Base-by-base conservation (phyloP, 2,113 vertebrate species). In the Esox niger region DNA sequence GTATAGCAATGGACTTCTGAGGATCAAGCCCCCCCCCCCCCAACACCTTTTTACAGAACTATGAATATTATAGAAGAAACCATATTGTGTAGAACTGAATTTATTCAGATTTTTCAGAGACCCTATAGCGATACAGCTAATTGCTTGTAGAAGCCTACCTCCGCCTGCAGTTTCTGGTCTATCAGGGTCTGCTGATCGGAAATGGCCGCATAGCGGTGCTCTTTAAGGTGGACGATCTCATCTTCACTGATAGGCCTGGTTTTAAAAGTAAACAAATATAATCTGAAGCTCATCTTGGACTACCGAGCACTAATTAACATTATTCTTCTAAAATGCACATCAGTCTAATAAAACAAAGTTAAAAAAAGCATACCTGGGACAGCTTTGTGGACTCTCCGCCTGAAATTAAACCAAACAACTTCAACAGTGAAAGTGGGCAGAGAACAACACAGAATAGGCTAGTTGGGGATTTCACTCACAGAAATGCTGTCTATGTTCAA, bases 231-330 rank as follows among this genome's bases (percentile, higher is more conserved):
- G 60, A 79, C 77, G 61, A 99, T 92, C 91, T 99, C 97, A 78
- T 98, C 97, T 61, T 98, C 95, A 8, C 88, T 96, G 82, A 99
- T 92, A 72, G 95, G 94, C 75, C 97, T 99, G 77, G 59, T 71
- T 6, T 32, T 47, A 0, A 68, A 68, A 63, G 2, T 52, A 70
- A 1, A 59, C n/a, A 69, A 2, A 60, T 47, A 20, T 26, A 35
- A 30, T 15, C 33, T 56, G 1, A 20, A 21, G 29, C 11, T 21
- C 27, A 30, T 13, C 6, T 31, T 29, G 25, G 13, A 6, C 17
- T 11, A 13, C 35, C 3, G 17, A 43, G 38, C 38, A 10, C 38
- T 17, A 15, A 43, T 43, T 43, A 43, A 43, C 13, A 43, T 17
- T 43, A 43, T 43, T 43, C 13, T 43, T 43, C 38, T 43, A 15